Conservation (phyloP, 2,797 vertebrate species). For the Mormyrus hasselquistii region DNA sequence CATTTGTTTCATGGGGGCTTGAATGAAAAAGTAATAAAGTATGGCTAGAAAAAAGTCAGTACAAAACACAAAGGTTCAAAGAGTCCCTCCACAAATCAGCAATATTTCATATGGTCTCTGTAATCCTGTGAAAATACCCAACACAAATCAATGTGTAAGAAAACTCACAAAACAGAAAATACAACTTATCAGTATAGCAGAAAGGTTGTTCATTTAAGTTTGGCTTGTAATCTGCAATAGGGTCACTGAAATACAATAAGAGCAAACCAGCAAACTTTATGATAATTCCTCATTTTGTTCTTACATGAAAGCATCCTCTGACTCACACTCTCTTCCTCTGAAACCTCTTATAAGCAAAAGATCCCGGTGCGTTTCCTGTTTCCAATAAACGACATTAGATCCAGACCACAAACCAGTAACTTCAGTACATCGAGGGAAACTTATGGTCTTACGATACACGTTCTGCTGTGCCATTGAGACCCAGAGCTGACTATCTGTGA, state of each 20-base stretch:
- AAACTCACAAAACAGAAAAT: background rate
- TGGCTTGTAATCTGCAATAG: background rate
- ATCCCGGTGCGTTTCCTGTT: background rate
- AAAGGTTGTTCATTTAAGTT: background rate
- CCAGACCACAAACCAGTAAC: background rate
- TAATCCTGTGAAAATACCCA: background rate
- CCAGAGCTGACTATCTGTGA: background rate
- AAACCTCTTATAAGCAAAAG: background rate
- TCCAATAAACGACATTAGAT: background rate
- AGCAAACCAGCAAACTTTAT: background rate
- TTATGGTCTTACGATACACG: background rate
- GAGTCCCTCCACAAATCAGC: background rate
- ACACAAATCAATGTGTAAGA: background rate
- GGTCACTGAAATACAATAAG: background rate
- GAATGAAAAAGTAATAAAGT: background rate
- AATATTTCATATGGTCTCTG: background rate
- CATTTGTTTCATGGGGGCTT: background rate
- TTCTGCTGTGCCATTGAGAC: background rate
- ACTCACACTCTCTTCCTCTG: background rate
- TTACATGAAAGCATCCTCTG: background rate
- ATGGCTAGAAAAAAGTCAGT: background rate
- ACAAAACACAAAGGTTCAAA: background rate
- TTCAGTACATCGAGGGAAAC: background rate
- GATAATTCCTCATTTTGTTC: background rate
- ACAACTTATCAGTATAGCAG: background rate